phyloP scores from a whole-genome alignment of 2,113 vertebrate genomes.

The Lutjanus erythropterus region DNA sequence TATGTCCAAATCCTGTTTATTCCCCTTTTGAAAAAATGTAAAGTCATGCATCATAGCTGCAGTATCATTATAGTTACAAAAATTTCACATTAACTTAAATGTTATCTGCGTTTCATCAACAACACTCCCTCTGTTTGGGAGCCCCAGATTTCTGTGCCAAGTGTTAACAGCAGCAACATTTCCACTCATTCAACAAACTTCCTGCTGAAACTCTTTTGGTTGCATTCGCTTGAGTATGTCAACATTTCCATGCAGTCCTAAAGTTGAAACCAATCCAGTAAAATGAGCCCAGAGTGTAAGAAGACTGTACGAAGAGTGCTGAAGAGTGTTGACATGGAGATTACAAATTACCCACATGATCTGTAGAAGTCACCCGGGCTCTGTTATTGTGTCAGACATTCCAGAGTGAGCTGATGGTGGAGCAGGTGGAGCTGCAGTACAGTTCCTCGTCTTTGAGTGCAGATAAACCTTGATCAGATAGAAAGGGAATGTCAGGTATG shows the following conservation, averaged over 20 bases:
- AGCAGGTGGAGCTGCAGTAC: constrained; percentile 47
- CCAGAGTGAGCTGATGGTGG: constrained; percentile 37
- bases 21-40: not conserved
- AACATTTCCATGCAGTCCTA: constrained; percentile 34
- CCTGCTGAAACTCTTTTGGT: constrained; percentile 2
- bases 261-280: constrained; percentile 14
- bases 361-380: constrained; percentile 4
- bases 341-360: constrained; percentile 46
- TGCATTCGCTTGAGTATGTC: not conserved
- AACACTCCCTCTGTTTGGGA: not conserved
- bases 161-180: constrained; percentile 15
- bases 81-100: not conserved
- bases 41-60: not conserved
- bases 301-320: not conserved
- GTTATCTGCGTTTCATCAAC: not conserved
- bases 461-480: constrained; percentile 61
- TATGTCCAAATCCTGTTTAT: not conserved
- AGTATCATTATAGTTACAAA: not conserved
- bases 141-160: constrained; percentile 4
- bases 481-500: constrained; percentile 55
- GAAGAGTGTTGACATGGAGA: constrained; percentile 54
- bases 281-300: constrained; percentile 28
- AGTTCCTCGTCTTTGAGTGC: constrained; percentile 1
- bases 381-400: constrained; percentile 71
- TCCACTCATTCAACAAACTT: constrained; percentile 22